phyloP scores from a whole-genome alignment of 2,797 vertebrate genomes.

The Eidolon dupreanum region DNA sequence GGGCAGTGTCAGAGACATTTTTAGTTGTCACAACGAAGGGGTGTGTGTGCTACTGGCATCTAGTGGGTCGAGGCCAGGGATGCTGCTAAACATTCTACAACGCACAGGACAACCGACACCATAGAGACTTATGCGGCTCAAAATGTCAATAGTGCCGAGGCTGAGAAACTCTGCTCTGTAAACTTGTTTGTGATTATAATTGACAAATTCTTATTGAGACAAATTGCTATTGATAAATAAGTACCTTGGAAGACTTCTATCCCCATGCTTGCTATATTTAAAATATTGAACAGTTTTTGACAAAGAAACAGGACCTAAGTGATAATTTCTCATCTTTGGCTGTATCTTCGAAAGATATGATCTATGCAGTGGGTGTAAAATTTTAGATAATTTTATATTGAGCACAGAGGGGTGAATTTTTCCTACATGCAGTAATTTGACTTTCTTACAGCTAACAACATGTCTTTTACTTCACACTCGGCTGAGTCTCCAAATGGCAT shows the following conservation, averaged over 20 bases:
- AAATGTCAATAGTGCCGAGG: background rate
- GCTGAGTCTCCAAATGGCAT: constrained; percentile 43
- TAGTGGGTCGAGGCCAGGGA: background rate
- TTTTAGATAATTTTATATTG: constrained; percentile 51
- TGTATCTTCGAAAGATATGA: constrained; percentile 16
- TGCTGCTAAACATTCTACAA: background rate
- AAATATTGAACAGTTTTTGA: background rate
- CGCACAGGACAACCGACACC: background rate
- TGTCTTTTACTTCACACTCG: constrained; percentile 54
- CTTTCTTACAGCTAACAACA: constrained; percentile 39
- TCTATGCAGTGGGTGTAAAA: constrained; percentile 15
- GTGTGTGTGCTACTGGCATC: background rate
- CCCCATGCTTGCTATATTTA: background rate
- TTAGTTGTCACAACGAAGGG: background rate
- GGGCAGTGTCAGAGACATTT: background rate
- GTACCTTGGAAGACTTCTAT: background rate
- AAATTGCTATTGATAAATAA: constrained; percentile 6
- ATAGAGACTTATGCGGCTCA: background rate
- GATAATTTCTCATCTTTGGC: constrained; percentile 34
- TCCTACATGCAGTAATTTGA: background rate
- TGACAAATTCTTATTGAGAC: background rate
- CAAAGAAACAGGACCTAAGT: background rate
- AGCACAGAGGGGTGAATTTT: constrained; percentile 21
- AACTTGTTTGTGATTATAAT: constrained; percentile 20
- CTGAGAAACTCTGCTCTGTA: background rate